Percentiles rank a stretch among this genome's conserved stretches.
phyloP scores from a whole-genome alignment of 2,113 vertebrate genomes.

The Oxyruncus cristatus region DNA sequence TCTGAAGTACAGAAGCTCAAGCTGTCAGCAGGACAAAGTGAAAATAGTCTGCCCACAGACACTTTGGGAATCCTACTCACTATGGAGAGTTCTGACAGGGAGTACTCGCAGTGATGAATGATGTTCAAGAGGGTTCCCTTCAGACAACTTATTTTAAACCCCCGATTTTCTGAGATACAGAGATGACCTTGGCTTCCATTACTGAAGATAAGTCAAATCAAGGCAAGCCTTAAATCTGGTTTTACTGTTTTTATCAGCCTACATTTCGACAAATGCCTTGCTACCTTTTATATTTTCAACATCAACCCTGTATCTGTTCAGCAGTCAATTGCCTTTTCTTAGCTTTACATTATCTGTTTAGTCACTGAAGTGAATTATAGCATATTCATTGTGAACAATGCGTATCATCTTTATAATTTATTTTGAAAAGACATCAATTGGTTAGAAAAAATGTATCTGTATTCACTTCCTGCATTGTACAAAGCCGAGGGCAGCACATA shows the following conservation, averaged over 20 bases:
- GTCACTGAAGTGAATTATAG: constrained; percentile 73
- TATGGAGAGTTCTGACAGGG: constrained; percentile 52
- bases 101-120: constrained; percentile 65
- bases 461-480: constrained; percentile 46
- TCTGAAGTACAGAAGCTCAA: constrained; percentile 35
- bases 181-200: constrained; percentile 59
- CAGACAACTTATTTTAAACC: constrained; percentile 74
- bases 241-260: constrained; percentile 75
- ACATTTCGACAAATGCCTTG: constrained; percentile 70
- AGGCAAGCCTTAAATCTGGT: constrained; percentile 73
- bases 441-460: constrained; percentile 37
- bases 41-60: constrained; percentile 53
- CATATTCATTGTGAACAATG: constrained; percentile 74
- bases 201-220: constrained; percentile 75
- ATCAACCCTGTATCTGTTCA: constrained; percentile 59
- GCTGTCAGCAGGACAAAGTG: constrained; percentile 33
- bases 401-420: constrained; percentile 67
- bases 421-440: constrained; percentile 63
- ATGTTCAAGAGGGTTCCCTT: constrained; percentile 62
- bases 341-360: constrained; percentile 72
- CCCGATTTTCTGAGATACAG: constrained; percentile 68
- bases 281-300: constrained; percentile 73
- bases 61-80: constrained; percentile 53
- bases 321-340: constrained; percentile 66
- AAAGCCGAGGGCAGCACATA: constrained; percentile 43